Percentiles rank a stretch among this genome's conserved stretches.
phyloP scores from a whole-genome alignment of 2,797 vertebrate species.

The Danio kyathit region DNA sequence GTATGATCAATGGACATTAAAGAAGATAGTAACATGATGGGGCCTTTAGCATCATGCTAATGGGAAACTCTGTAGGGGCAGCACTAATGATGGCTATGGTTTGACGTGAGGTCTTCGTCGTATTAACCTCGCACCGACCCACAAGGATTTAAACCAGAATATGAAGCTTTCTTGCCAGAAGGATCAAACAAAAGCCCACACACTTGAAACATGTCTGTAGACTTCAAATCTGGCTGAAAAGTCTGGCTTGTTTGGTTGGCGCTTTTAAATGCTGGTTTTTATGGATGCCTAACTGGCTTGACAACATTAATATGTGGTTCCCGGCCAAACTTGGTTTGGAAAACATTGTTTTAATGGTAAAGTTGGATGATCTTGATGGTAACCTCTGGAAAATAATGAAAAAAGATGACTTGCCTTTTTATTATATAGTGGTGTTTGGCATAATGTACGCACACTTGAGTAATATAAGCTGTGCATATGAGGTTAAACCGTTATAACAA shows the following conservation, averaged over 20 bases:
- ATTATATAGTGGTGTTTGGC: no score
- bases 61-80: conserved; percentile 26
- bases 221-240: conserved; percentile 3
- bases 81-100: conserved; percentile 12
- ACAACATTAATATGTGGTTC: neutral
- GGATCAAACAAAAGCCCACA: conserved; percentile 18
- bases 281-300: neutral
- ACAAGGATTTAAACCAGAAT: neutral
- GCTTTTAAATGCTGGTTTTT: neutral
- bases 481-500: neutral
- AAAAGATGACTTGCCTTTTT: neutral
- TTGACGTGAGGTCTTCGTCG: conserved; percentile 20
- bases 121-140: conserved; percentile 20
- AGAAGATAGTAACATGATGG: conserved; percentile 11
- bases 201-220: neutral
- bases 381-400: neutral
- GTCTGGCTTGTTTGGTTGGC: neutral
- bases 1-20: conserved; percentile 48
- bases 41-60: conserved; percentile 30
- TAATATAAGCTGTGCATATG: no score
- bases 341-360: neutral
- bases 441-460: no score
- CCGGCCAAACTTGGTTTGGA: no score
- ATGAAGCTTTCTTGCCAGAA: conserved; percentile 3
- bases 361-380: neutral